Conservation (phyloP, 2,888 invertebrate genomes). For the Eurois occulta region DNA sequence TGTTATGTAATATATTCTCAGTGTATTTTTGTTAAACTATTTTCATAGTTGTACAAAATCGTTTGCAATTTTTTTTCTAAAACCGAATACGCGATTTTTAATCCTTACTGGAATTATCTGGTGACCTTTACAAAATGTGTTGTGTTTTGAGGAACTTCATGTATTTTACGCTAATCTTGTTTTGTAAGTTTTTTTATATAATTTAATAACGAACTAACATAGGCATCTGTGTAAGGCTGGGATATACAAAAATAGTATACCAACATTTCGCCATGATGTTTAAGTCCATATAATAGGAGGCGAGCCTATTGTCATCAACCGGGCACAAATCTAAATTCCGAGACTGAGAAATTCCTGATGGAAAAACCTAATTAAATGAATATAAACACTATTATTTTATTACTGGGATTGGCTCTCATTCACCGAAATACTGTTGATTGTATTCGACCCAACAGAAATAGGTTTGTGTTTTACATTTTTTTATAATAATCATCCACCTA, state of each 20-base stretch:
- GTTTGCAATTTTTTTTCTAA: not conserved
- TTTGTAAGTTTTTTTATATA: constrained; percentile 27
- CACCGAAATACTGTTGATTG: not conserved
- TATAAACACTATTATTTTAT: not conserved
- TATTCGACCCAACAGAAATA: not conserved
- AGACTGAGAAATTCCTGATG: not conserved
- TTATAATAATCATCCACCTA: not conserved
- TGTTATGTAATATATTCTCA: not conserved
- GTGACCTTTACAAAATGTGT: constrained; percentile 15
- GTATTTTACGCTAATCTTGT: constrained; percentile 15
- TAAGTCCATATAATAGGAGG: not conserved
- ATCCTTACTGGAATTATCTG: not conserved
- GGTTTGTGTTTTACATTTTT: not conserved
- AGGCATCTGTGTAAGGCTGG: not conserved
- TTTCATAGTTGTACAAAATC: not conserved
- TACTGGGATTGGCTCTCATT: not conserved
- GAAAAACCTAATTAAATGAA: not conserved
- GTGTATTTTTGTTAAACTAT: not conserved
- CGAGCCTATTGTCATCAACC: not conserved
- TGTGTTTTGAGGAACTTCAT: constrained; percentile 13
- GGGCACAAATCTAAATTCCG: not conserved
- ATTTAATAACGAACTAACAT: not conserved
- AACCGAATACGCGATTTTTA: too few relatives aligned
- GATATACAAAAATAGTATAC: not conserved
- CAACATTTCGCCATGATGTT: not conserved